Conservation (phyloP, 1,140 invertebrate genomes). For the Pteromalus puparum region DNA sequence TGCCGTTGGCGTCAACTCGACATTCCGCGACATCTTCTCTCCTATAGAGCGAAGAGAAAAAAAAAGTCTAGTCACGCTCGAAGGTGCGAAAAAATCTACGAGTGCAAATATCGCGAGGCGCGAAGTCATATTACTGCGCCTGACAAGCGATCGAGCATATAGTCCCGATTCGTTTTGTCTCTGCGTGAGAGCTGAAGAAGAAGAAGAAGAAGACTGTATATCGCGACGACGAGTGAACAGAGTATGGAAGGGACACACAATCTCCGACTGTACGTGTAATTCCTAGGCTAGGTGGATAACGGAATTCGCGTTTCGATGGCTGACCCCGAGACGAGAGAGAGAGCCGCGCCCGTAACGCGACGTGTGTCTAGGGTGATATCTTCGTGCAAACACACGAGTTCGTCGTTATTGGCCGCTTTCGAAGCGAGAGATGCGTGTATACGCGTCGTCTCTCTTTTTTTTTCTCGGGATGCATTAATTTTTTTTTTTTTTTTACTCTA, state of each 20-base stretch:
- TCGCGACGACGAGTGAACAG: not conserved
- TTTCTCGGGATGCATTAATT: conserved; percentile 33
- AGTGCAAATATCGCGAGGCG: too few relatives aligned
- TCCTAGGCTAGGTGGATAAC: conserved; percentile 49
- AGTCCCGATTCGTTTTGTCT: too few relatives aligned
- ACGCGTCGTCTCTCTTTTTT: conserved; percentile 17
- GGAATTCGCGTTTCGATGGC: conserved; percentile 48
- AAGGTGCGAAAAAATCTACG: not conserved
- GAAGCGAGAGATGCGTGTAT: not conserved
- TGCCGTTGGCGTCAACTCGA: not conserved
- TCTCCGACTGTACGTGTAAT: conserved; percentile 26
- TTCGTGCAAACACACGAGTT: conserved; percentile 23
- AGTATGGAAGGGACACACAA: conserved; percentile 2
- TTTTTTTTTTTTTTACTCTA: not conserved
- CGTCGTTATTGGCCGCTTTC: conserved; percentile 26
- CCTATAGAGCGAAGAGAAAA: not conserved
- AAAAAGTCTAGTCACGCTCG: not conserved
- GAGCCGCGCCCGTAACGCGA: conserved; percentile 21
- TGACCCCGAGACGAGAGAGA: conserved; percentile 39
- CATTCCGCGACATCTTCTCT: not conserved
- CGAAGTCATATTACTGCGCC: too few relatives aligned
- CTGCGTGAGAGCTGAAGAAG: not conserved
- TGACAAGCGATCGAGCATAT: too few relatives aligned
- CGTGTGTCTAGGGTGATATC: conserved; percentile 41
- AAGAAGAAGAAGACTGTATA: not conserved